Conservation (phyloP, 2,888 invertebrate genomes). For the Rhamphomyia laevipes region DNA sequence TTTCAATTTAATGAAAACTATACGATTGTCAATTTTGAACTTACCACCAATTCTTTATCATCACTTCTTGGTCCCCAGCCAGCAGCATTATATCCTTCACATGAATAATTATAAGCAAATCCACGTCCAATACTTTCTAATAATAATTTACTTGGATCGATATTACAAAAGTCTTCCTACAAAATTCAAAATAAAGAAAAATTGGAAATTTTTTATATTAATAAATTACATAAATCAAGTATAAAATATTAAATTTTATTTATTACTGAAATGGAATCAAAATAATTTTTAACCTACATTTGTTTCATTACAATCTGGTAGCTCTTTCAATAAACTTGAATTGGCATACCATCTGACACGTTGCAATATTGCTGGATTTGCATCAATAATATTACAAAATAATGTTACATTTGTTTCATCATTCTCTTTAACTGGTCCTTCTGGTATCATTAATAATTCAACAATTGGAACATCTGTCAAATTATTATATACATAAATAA, state of each 20-base stretch:
- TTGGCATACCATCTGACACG: slow-evolving; percentile 82
- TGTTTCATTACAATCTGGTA: slow-evolving; percentile 57
- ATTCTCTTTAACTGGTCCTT: slow-evolving; percentile 64
- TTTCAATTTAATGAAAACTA: slow-evolving; percentile 30
- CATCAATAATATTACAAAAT: slow-evolving; percentile 64
- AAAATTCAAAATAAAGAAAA: background rate
- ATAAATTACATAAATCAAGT: background rate
- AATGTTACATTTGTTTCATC: slow-evolving; percentile 71
- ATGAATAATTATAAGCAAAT: slow-evolving; percentile 90
- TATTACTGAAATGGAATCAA: too few relatives aligned
- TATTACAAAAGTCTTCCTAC: slow-evolving; percentile 59
- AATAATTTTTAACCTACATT: slow-evolving; percentile 21
- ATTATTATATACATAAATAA: slow-evolving; percentile 13
- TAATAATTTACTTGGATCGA: slow-evolving; percentile 75
- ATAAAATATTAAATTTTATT: background rate
- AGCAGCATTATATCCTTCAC: slow-evolving; percentile 77
- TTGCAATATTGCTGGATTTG: slow-evolving; percentile 61
- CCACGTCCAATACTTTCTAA: slow-evolving; percentile 76
- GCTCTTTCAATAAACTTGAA: slow-evolving; percentile 68
- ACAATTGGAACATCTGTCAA: slow-evolving; percentile 67
- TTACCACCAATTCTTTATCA: slow-evolving; percentile 63
- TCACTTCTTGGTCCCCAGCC: slow-evolving; percentile 77
- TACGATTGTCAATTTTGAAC: slow-evolving; percentile 1
- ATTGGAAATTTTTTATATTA: background rate
- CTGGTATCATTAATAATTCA: slow-evolving; percentile 61